These are phyloP conservation scores for Raja brachyura DNA, from an alignment of 2,113 vertebrate species.

Conservation along the genomic window DNA sequence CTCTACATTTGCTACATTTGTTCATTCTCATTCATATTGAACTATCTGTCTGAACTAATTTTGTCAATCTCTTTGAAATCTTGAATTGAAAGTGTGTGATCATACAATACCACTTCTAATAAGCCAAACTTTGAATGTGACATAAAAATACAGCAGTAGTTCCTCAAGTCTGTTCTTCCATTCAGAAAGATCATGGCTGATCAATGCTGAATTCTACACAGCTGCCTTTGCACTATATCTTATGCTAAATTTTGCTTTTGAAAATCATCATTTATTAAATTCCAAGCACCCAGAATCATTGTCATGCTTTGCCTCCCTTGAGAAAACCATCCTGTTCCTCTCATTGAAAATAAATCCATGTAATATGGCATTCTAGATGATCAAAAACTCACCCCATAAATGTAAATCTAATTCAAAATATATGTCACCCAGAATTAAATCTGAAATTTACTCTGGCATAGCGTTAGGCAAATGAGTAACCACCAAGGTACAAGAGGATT, in stretches of 20 bases:
- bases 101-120: too few species aligned
- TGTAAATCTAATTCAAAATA: neutral
- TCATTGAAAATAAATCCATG: too few species aligned
- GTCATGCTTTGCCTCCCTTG: neutral
- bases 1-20: neutral
- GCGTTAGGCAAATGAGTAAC: neutral
- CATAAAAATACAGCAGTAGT: too few species aligned
- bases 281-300: neutral
- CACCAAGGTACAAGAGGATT: neutral
- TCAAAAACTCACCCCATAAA: neutral
- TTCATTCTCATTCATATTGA: neutral
- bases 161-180: too few species aligned
- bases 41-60: neutral
- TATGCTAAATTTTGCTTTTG: too few species aligned
- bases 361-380: neutral
- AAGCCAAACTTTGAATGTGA: neutral
- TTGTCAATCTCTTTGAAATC: slow-evolving; percentile 6
- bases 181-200: too few species aligned
- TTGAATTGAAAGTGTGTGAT: neutral
- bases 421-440: neutral
- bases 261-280: neutral
- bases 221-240: too few species aligned
- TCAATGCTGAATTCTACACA: too few species aligned
- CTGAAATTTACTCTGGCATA: neutral
- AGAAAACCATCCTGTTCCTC: neutral